Evolutionary conservation across 2,797 vertebrate genomes (phyloP).

Genomic region (Hapalemur alaotrensis): DNA sequence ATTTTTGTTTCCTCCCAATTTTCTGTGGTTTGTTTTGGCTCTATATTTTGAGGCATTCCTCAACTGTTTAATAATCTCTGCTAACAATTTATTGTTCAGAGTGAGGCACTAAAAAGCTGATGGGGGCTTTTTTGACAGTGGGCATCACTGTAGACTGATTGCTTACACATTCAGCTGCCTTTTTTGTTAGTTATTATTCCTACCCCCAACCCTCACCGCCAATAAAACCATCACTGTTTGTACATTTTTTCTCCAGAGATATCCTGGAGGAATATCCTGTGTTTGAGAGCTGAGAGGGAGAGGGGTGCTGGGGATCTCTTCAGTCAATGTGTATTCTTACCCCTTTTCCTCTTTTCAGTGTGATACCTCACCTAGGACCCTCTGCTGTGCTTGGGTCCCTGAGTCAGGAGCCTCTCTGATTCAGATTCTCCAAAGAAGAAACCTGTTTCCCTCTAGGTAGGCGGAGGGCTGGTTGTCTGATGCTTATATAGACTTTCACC

Average conservation of each 20-base stretch:
- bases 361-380: not conserved
- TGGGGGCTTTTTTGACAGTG: not conserved
- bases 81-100: constrained; percentile 27
- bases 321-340: not conserved
- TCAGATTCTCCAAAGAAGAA: not conserved
- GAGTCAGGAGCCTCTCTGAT: not conserved
- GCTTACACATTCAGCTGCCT: not conserved
- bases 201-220: too few species aligned
- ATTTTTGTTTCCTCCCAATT: not conserved
- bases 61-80: not conserved
- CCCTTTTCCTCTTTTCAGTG: not conserved
- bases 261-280: not conserved
- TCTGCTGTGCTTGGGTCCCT: not conserved
- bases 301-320: not conserved
- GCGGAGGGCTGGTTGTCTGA: not conserved
- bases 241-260: not conserved
- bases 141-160: not conserved
- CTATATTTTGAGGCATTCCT: not conserved
- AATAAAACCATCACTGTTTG: not conserved
- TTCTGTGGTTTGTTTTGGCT: constrained; percentile 27
- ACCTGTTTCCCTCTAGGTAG: not conserved
- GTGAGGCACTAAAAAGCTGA: not conserved
- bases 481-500: not conserved
- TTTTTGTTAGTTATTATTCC: not conserved
- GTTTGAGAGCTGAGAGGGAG: not conserved